Percentiles rank a stretch among this genome's conserved stretches.
These are phyloP conservation scores for Rutpela maculata DNA, from an alignment of 2,888 invertebrate genomes.

Conservation along the genomic window DNA sequence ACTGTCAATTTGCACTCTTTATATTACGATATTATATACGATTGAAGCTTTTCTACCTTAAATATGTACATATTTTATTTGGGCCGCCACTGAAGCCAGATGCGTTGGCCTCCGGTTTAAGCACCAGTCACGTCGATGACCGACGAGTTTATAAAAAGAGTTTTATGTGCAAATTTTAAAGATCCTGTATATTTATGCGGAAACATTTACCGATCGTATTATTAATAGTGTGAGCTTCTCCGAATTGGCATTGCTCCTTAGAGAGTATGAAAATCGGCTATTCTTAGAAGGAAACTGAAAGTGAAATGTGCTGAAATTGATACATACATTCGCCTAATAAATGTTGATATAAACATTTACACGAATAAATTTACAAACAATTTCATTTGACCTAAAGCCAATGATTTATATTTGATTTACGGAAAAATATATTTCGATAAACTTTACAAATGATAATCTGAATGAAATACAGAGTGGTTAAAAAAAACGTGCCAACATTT, in stretches of 20 bases:
- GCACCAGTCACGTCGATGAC: conserved; percentile 8
- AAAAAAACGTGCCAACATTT: too few relatives aligned
- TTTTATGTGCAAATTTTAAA: conserved; percentile 16
- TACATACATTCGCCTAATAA: background rate
- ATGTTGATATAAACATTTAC: background rate
- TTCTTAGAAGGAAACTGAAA: background rate
- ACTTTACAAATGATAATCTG: too few relatives aligned
- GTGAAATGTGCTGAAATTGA: background rate
- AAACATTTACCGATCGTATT: conserved; percentile 1
- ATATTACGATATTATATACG: too few relatives aligned
- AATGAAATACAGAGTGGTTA: too few relatives aligned
- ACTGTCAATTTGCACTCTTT: too few relatives aligned
- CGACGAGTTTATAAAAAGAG: conserved; percentile 15
- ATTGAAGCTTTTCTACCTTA: too few relatives aligned
- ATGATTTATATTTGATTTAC: too few relatives aligned
- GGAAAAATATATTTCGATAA: too few relatives aligned
- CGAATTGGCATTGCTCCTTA: background rate
- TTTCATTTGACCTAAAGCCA: too few relatives aligned
- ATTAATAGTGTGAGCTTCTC: background rate
- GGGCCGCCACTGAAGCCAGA: background rate
- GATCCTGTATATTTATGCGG: conserved; percentile 16
- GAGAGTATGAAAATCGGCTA: background rate
- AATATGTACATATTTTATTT: background rate
- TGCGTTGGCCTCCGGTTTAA: conserved; percentile 10
- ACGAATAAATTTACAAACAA: background rate